Evolutionary conservation across 2,113 vertebrate species (phyloP), one percentile per base, ranked within the genome.

Genomic region (Mustelus asterias): DNA sequence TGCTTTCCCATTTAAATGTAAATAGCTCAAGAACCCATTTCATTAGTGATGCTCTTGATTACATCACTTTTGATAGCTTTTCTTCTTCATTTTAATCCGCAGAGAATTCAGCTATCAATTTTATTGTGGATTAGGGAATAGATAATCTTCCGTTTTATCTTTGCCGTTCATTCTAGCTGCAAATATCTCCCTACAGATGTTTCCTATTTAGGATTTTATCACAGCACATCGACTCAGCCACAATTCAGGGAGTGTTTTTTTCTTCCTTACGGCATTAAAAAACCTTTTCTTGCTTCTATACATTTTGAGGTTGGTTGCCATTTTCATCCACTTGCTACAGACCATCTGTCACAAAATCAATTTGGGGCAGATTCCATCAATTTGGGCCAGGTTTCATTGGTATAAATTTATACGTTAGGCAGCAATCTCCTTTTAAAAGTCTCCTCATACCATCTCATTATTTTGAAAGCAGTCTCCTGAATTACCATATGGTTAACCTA

Each of bases 61-160:
- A 95, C 69, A 33, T 95, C 41, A 95, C 70, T 72, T 72, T 54
- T 72, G 44, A 95, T 72, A 48, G 94, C 69, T 95, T 48, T 93
- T 44, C 94, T 58, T 90, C 88, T 95, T 95, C 67, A 95, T 76
- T 95, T 95, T 95, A 95, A 95, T 95, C 67, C 69, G 14, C 11
- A 54, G 24, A 48, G 67, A 95, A 72, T 95, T 72, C 41, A 94
- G 67, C 33, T 69, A 26, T 89, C 86, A 14, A 65, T 63, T 37
- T 93, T 65, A 93, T 65, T 65, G 60, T 67, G 58, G 89, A 33
- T 95, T 72, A 72, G 67, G 69, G 69, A 95, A 72, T 95, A 72
- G 44, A 29, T 44, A 95, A 70, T 95, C 16, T 44, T 90, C 94
- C 48, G 65, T 95, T 95, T 95, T 54, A 72, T 95, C 41, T 72